phyloP scores from a whole-genome alignment of 2,888 invertebrate species.

The Automeris io region DNA sequence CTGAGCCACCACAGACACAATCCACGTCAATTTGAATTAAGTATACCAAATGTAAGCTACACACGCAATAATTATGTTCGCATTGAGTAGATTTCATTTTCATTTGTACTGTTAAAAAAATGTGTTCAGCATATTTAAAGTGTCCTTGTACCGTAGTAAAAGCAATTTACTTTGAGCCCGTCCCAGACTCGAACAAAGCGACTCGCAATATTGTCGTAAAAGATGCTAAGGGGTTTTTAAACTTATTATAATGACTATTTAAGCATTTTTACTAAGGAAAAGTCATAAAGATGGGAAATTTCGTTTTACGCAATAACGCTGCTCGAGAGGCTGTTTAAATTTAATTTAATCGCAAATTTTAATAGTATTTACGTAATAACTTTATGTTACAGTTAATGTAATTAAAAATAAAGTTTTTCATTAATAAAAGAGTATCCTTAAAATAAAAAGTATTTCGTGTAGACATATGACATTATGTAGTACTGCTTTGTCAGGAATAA shows the following conservation, averaged over 20 bases:
- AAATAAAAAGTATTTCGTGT: no score
- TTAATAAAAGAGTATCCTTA: no score
- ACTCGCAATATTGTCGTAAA: constrained; percentile 26
- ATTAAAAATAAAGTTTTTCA: no score
- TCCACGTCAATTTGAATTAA: no score
- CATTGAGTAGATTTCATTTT: constrained; percentile 28
- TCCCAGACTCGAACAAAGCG: constrained; percentile 23
- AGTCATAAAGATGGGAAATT: background rate
- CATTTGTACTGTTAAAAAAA: constrained; percentile 28
- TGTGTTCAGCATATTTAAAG: constrained; percentile 39
- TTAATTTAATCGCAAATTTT: no score
- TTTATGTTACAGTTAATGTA: no score
- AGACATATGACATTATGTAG: no score
- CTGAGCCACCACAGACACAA: no score
- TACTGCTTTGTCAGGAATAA: no score
- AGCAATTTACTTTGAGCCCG: constrained; percentile 43
- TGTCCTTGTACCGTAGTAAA: constrained; percentile 26
- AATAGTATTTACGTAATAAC: no score
- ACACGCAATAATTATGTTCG: constrained; percentile 9
- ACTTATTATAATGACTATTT: constrained; percentile 15
- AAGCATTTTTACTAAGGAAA: constrained; percentile 1
- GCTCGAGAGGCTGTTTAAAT: background rate
- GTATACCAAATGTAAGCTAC: no score
- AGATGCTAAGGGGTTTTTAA: constrained; percentile 22
- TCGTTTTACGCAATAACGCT: background rate